Evolutionary conservation across 2,797 vertebrate species (phyloP).

Genomic region (Liparis tanakae): DNA sequence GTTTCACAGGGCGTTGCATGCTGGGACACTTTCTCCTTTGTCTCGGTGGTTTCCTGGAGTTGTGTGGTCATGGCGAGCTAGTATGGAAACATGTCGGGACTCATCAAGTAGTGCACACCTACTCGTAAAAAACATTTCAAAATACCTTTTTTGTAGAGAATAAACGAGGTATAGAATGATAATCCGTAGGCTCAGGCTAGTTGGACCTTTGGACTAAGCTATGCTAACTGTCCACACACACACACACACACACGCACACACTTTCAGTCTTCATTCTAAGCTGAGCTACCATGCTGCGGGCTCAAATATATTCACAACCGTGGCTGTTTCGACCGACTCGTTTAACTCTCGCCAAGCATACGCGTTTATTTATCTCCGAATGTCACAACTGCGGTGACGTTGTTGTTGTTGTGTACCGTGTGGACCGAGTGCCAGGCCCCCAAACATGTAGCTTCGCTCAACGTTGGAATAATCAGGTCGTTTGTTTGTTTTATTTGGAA

Average conservation of each 20-base stretch:
- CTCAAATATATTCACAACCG: not conserved
- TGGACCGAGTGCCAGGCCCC: not conserved
- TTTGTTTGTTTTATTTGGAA: not conserved
- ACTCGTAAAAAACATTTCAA: not conserved
- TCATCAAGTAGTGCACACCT: not conserved
- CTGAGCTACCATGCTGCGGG: not conserved
- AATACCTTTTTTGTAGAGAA: not conserved
- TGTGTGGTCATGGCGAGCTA: not conserved
- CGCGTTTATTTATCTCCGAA: not conserved
- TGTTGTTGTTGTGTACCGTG: not conserved
- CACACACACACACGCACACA: too few species aligned
- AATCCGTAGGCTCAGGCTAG: not conserved
- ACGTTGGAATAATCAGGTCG: not conserved
- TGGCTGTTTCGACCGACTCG: not conserved
- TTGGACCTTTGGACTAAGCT: not conserved
- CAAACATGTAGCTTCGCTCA: not conserved
- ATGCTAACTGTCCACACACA: not conserved
- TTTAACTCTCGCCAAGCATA: not conserved
- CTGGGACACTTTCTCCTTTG: not conserved
- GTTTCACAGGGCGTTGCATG: not conserved
- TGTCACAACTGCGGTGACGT: not conserved
- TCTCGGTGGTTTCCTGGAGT: not conserved
- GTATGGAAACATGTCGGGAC: not conserved
- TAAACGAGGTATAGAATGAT: not conserved
- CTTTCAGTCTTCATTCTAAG: not conserved